Base-by-base conservation (phyloP, 35 echinoderm and acorn worm genomes). In the Ophiothrix spiculata region DNA sequence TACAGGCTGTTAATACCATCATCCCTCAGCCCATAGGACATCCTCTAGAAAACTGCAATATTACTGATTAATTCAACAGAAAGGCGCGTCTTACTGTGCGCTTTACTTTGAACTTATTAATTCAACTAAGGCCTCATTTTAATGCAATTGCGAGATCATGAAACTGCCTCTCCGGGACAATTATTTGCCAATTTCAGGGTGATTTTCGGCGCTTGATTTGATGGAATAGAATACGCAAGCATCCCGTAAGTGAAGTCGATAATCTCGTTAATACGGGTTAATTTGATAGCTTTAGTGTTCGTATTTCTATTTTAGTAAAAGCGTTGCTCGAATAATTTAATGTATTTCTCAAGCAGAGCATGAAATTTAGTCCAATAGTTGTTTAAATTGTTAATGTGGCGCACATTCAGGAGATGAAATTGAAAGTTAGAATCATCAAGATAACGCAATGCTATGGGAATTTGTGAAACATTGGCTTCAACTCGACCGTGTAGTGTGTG, bases 41-140 rank as follows among this genome's bases (percentile, higher is more conserved):
- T 69, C 29, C n/a, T 25, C 6, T 4, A 69, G 60, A 25, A 69
- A 6, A 69, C 60, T 69, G 4, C 29, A 69, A 69, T 69, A 25
- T 69, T 69, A 10, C 60, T 69, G 60, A 69, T 69, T 69, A 69
- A 69, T 69, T 69, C 60, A 69, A 69, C 60, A 69, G 60, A 12
- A 69, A 25, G 60, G 60, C 60, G 60, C 17, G 16, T 15, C 19
- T 49, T 19, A 19, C 29, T 69, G 60, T 69, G 4, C 60, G 60
- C 60, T 69, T 69, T 28, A 69, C 60, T 69, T 69, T 69, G 60
- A 69, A 69, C 60, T 69, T 69, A 69, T n/a, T 69, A n/a, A n/a
- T 25, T 10, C 60, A 25, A 28, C 60, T 69, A 69, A 69, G 29
- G n/a, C 25, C 25, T 28, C 23, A 15, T 69, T 69, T 69, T 69